phyloP scores from a whole-genome alignment of 2,888 invertebrate species.

The Himalopsyche tibetana region DNA sequence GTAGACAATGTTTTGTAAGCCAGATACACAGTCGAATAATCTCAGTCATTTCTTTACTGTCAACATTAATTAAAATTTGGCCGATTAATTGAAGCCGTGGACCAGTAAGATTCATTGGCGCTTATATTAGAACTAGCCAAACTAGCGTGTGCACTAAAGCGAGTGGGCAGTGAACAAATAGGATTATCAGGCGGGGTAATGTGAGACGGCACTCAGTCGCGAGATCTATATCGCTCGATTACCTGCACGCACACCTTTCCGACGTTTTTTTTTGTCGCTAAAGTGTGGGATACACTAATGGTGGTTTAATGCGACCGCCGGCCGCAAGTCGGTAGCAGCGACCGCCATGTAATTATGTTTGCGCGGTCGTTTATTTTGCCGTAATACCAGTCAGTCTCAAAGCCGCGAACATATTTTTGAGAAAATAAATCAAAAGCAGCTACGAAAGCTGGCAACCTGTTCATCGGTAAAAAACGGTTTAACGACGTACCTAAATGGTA shows the following conservation, averaged over 20 bases:
- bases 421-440: not conserved
- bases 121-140: too few species aligned
- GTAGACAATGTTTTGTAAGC: too few species aligned
- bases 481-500: too few species aligned
- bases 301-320: constrained; percentile 62
- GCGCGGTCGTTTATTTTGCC: constrained; percentile 60
- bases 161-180: constrained; percentile 57
- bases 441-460: constrained; percentile 15
- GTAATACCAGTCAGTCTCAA: constrained; percentile 21
- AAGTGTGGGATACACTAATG: constrained; percentile 59
- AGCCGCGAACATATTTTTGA: constrained; percentile 4
- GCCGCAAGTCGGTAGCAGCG: constrained; percentile 62
- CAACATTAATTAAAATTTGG: too few species aligned
- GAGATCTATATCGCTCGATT: constrained; percentile 63
- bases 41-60: too few species aligned
- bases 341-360: constrained; percentile 60
- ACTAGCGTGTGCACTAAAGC: not conserved
- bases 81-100: too few species aligned
- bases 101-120: too few species aligned
- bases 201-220: constrained; percentile 56
- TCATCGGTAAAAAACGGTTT: not conserved
- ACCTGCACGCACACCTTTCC: constrained; percentile 59
- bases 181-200: constrained; percentile 58
- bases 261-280: constrained; percentile 49
- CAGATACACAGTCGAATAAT: too few species aligned